Percentiles rank a stretch among this genome's conserved stretches.
phyloP scores from a whole-genome alignment of 2,888 invertebrate genomes.

The Spicauda simplicius region DNA sequence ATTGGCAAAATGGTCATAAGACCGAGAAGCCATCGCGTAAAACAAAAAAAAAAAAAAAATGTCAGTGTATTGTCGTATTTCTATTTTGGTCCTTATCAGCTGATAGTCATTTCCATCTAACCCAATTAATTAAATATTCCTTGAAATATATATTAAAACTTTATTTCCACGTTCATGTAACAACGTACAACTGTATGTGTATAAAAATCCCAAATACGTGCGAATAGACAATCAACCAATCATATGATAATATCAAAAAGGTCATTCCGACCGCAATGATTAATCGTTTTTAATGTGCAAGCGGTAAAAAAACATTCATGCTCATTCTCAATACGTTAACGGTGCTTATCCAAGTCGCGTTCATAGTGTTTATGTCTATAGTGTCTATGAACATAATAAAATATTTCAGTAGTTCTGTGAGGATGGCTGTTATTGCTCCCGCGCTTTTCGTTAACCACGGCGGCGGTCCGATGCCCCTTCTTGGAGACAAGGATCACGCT shows the following conservation, averaged over 20 bases:
- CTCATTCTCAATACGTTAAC: slow-evolving; percentile 74
- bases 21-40: no score
- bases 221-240: not conserved
- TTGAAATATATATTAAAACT: not conserved
- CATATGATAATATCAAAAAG: not conserved
- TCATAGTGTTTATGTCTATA: slow-evolving; percentile 75
- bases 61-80: no score
- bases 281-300: slow-evolving; percentile 1
- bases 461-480: slow-evolving; percentile 73
- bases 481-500: slow-evolving; percentile 71
- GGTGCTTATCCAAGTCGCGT: slow-evolving; percentile 67
- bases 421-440: slow-evolving; percentile 72
- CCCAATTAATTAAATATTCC: not conserved
- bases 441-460: slow-evolving; percentile 78
- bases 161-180: not conserved
- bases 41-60: no score
- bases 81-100: no score
- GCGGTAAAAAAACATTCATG: slow-evolving; percentile 53
- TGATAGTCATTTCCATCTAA: no score
- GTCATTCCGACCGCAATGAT: slow-evolving; percentile 6
- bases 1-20: no score
- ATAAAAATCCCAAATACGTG: not conserved
- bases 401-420: slow-evolving; percentile 62
- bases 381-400: slow-evolving; percentile 76
- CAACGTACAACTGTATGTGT: not conserved